These are phyloP conservation scores for Lasioglossum vierecki DNA, from an alignment of 2,888 invertebrate species.

Conservation along the genomic window DNA sequence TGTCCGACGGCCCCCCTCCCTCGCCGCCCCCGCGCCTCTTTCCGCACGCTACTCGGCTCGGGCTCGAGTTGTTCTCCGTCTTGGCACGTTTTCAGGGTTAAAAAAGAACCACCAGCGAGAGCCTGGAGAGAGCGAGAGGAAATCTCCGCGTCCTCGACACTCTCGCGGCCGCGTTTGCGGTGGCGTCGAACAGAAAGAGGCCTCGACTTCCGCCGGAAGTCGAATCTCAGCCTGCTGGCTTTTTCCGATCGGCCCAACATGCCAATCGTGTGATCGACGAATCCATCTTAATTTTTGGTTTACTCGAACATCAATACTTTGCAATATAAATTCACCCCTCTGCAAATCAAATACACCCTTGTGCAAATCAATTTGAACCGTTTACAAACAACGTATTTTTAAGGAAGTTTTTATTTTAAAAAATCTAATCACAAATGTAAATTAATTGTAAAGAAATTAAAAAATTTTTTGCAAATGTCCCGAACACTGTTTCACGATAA, in stretches of 20 bases:
- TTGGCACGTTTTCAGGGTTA: conserved; percentile 72
- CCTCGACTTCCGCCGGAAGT: conserved; percentile 58
- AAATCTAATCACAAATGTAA: too few relatives aligned
- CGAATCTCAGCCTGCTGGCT: conserved; percentile 53
- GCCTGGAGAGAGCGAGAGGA: not conserved
- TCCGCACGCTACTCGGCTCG: conserved; percentile 36
- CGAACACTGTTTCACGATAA: not conserved
- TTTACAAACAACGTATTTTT: too few relatives aligned
- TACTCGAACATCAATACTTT: not conserved
- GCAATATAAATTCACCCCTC: too few relatives aligned
- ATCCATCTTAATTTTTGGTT: not conserved
- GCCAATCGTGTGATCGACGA: not conserved
- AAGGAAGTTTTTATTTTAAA: too few relatives aligned
- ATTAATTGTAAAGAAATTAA: too few relatives aligned
- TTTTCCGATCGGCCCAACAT: conserved; percentile 47
- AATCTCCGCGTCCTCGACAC: not conserved
- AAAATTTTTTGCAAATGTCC: too few relatives aligned
- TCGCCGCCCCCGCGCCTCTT: conserved; percentile 10
- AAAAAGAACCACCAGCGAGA: conserved; percentile 51
- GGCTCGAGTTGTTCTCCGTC: conserved; percentile 47
- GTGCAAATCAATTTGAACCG: too few relatives aligned
- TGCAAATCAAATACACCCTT: too few relatives aligned
- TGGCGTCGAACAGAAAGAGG: conserved; percentile 1
- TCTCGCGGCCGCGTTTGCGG: conserved; percentile 15
- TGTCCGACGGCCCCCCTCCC: conserved; percentile 3